Base-by-base conservation (phyloP, 2,888 invertebrate genomes). In the Halictus quadricinctus region DNA sequence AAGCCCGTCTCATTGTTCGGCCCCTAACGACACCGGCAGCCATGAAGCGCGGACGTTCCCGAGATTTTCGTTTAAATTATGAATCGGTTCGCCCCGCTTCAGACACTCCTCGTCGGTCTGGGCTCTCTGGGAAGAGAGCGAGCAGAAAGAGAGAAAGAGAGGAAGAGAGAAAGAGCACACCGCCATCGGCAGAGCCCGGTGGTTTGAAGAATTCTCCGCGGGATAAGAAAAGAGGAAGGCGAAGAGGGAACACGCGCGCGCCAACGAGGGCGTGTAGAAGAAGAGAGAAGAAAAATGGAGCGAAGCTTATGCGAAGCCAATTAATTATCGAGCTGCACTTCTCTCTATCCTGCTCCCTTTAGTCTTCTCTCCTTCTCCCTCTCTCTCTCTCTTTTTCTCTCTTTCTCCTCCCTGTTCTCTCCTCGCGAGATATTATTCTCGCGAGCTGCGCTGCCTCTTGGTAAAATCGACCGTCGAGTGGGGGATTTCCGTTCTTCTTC, bases 221-320 rank as follows among this genome's bases (percentile, higher is more conserved):
- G 72, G 58, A 80, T 83, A 86, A 83, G 78, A 80, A 72, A 80
- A 54, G 69, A 80, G 83, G 81, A 79, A 76, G 64, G 69, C 21
- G 54, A 60, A 75, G n/a, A 81, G 48, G 48, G 54, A 64, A 54
- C 54, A 74, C 41, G 50, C 25, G 50, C 25, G 74, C 79, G n/a
- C 13, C 76, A 84, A n/a, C 36, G 81, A 88, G 85, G 89, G 25
- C 25, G 60, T 74, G 73, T 69, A 18, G 72, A 74, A 41, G 74
- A 46, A 88, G 50, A 43, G 85, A 86, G 87, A 89, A 86, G 91
- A 92, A 92, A 92, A 91, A 91, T 92, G 89, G 89, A 86, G 75
- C 87, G 84, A 91, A 90, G 91, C 91, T 92, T 91, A 92, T 91
- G 88, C 87, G 88, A 87, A 83, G 89, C 91, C 92, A 91, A 92